Percentiles rank a stretch among this genome's conserved stretches.
phyloP scores from a whole-genome alignment of 1,140 invertebrate species.

The Drosophila rufa region DNA sequence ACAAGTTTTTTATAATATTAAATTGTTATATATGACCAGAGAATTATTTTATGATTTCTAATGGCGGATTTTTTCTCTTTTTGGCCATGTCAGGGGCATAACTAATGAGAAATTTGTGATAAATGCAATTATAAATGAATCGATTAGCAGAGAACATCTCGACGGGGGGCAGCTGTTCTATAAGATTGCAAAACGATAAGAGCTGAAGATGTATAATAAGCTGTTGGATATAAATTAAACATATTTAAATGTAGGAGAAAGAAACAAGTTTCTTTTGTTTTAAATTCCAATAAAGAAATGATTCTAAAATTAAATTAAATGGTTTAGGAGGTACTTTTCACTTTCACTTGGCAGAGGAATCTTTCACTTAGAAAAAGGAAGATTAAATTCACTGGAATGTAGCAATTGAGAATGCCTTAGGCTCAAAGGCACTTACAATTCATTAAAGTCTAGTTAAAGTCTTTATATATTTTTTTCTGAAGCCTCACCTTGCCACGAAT shows the following conservation, averaged over 20 bases:
- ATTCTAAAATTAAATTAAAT: too few relatives aligned
- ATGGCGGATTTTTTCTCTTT: conserved; percentile 19
- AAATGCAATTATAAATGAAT: conserved; percentile 56
- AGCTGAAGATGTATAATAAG: neutral
- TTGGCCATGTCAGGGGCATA: conserved; percentile 30
- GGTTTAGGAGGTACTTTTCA: neutral
- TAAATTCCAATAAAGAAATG: too few relatives aligned
- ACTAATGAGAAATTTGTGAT: conserved; percentile 46
- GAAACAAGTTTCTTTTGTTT: neutral
- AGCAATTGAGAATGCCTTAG: neutral
- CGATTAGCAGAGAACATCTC: conserved; percentile 34
- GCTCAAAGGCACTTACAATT: neutral
- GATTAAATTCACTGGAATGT: neutral
- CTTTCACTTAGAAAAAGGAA: neutral
- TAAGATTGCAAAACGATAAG: conserved; percentile 14
- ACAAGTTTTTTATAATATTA: conserved; percentile 51
- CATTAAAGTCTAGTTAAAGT: conserved; percentile 12
- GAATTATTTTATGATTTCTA: conserved; percentile 29
- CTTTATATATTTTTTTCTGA: neutral
- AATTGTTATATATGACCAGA: conserved; percentile 50
- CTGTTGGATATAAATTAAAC: neutral
- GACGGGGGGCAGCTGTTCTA: neutral
- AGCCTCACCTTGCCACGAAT: neutral
- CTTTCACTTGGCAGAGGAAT: neutral
- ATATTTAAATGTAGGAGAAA: neutral